Percentiles rank a stretch among this genome's conserved stretches.
phyloP scores from a whole-genome alignment of 2,888 invertebrate genomes.

The Villa cingulata region DNA sequence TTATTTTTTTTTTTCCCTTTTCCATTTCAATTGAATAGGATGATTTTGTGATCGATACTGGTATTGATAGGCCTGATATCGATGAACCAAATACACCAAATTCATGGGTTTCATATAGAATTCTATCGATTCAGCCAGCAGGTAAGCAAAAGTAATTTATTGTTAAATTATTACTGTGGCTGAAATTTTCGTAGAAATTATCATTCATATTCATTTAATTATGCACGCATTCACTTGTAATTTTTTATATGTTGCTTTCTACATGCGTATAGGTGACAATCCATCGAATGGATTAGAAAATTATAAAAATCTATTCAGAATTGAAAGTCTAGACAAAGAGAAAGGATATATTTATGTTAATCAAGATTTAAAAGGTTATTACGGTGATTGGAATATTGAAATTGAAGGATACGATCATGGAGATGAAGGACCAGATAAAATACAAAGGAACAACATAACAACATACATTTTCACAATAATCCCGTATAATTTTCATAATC shows the following conservation, averaged over 20 bases:
- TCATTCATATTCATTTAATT: too few relatives aligned
- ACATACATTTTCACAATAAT: slow-evolving; percentile 38
- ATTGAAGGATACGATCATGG: slow-evolving; percentile 48
- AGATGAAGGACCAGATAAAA: slow-evolving; percentile 15
- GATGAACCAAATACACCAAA: slow-evolving; percentile 43
- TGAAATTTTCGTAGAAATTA: too few relatives aligned
- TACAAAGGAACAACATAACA: slow-evolving; percentile 31
- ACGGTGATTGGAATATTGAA: slow-evolving; percentile 43
- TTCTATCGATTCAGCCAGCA: slow-evolving; percentile 30
- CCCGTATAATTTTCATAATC: slow-evolving; percentile 46
- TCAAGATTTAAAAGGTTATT: slow-evolving; percentile 39
- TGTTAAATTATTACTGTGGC: too few relatives aligned
- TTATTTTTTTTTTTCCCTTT: too few relatives aligned
- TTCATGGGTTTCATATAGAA: slow-evolving; percentile 40
- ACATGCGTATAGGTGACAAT: neutral
- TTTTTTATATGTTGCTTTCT: neutral
- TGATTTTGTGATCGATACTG: neutral
- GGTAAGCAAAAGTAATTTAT: too few relatives aligned
- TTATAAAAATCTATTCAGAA: slow-evolving; percentile 23
- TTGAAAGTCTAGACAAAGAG: slow-evolving; percentile 29
- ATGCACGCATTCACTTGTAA: too few relatives aligned
- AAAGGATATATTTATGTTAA: slow-evolving; percentile 37
- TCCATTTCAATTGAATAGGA: neutral
- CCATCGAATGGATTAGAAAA: slow-evolving; percentile 22
- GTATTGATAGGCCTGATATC: slow-evolving; percentile 39